These are phyloP conservation scores for Lithodes maja DNA, from an alignment of 2,888 invertebrate species.

Conservation along the genomic window DNA sequence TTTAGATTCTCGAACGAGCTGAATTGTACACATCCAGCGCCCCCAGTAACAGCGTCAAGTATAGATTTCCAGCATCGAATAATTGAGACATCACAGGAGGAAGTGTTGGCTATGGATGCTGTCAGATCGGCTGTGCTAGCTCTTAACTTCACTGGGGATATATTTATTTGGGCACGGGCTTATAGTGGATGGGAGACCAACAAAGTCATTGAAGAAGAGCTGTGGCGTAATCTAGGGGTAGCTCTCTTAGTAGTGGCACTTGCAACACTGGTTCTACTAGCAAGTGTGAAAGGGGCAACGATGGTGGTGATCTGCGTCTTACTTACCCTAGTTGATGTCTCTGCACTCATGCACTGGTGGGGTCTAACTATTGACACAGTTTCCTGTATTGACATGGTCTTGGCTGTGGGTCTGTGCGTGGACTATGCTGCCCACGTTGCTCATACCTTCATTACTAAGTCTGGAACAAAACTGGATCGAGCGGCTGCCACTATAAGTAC, in stretches of 20 bases:
- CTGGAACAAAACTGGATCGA: constrained; percentile 74
- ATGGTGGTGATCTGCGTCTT: constrained; percentile 82
- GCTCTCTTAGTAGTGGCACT: constrained; percentile 86
- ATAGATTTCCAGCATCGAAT: constrained; percentile 78
- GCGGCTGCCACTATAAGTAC: constrained; percentile 81
- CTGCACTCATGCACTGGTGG: constrained; percentile 71
- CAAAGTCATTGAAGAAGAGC: constrained; percentile 83
- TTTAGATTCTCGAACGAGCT: constrained; percentile 80
- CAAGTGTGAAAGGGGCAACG: constrained; percentile 84
- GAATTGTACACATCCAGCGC: constrained; percentile 80
- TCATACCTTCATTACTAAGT: constrained; percentile 70
- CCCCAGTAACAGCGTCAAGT: constrained; percentile 77
- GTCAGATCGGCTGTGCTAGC: constrained; percentile 73
- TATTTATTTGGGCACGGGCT: constrained; percentile 57
- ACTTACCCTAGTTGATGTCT: constrained; percentile 81
- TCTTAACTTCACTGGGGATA: constrained; percentile 61
- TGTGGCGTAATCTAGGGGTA: constrained; percentile 84
- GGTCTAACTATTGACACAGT: constrained; percentile 77
- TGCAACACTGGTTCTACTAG: constrained; percentile 84
- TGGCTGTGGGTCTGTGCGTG: constrained; percentile 56
- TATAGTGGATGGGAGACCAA: constrained; percentile 71
- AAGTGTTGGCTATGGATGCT: constrained; percentile 84
- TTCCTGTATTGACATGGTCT: constrained; percentile 75
- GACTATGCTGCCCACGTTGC: constrained; percentile 76
- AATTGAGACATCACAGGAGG: constrained; percentile 79